Conservation (phyloP, 2,797 vertebrate genomes). For the Molothrus aeneus region DNA sequence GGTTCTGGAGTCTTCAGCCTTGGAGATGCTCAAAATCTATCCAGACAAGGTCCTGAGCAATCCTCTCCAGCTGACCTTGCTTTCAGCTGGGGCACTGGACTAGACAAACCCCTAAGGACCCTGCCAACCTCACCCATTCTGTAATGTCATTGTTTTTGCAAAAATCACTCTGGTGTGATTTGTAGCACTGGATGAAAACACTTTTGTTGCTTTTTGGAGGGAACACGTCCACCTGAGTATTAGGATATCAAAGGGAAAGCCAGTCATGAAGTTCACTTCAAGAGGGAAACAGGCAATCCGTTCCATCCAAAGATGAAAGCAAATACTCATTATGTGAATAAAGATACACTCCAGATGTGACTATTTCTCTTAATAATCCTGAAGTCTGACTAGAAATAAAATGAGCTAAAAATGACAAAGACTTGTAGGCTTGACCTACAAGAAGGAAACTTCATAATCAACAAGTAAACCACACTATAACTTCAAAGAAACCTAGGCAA, state of each 20-base stretch:
- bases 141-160: neutral
- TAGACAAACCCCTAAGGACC: neutral
- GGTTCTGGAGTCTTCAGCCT: neutral
- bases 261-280: neutral
- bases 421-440: neutral
- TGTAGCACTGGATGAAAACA: neutral
- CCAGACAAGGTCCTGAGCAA: neutral
- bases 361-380: neutral
- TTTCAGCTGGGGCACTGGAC: neutral
- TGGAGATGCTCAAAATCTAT: neutral
- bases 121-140: neutral
- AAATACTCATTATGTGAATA: neutral
- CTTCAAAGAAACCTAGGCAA: neutral
- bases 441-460: neutral
- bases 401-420: neutral
- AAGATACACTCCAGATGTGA: neutral
- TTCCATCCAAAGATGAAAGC: neutral
- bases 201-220: neutral
- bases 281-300: neutral
- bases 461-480: neutral
- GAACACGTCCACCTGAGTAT: neutral
- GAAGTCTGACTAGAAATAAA: neutral
- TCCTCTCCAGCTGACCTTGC: neutral
- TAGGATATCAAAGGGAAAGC: neutral
- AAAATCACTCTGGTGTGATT: neutral